Base-by-base conservation (phyloP, 2,113 vertebrate genomes). In the Alaudala cheleensis region DNA sequence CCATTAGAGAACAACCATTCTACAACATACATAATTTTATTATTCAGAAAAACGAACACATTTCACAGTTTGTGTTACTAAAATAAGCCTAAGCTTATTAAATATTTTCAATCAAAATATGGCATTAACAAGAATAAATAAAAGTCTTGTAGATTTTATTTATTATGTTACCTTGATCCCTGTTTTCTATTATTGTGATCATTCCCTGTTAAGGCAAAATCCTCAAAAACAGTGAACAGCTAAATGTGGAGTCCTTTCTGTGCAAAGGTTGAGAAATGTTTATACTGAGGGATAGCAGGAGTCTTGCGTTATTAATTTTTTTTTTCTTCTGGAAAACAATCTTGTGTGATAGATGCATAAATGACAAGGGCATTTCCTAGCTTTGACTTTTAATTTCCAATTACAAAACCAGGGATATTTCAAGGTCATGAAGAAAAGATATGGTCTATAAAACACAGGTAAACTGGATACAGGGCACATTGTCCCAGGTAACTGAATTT, bases 401-500 rank as follows among this genome's bases (percentile, higher is more conserved):
- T 44, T 79, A 28, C 4, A 37, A 70, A 67, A 80, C 1, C 29
- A 33, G 24, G 47, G 28, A 6, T 71, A 39, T 49, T 82, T 90
- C 31, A 76, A 60, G 11, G 22, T 51, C 20, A 49, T 31, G 9
- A 19, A 86, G 23, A 74, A 93, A 54, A 9, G 5, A 34, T 28
- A 10, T 1, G 42, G 7, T 39, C 60, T 31, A 31, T 34, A 37
- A 37, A 21, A 72, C 28, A 54, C 19, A 11, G 7, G 7, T 67
- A 25, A 47, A 12, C 16, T 66, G 26, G 12, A 10, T 33, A 33
- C 5, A 66, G 10, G 33, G 9, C 6, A 83, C 31, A 39, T 47
- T 0, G 0, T 45, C 29, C 21, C 66, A 66, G 18, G 7, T 34
- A 84, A 26, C 5, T 58, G 37, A 53, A 51, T 34, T 92, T 61